Evolutionary conservation across 2,888 invertebrate species (phyloP).

Genomic region (Ditula angustiorana): DNA sequence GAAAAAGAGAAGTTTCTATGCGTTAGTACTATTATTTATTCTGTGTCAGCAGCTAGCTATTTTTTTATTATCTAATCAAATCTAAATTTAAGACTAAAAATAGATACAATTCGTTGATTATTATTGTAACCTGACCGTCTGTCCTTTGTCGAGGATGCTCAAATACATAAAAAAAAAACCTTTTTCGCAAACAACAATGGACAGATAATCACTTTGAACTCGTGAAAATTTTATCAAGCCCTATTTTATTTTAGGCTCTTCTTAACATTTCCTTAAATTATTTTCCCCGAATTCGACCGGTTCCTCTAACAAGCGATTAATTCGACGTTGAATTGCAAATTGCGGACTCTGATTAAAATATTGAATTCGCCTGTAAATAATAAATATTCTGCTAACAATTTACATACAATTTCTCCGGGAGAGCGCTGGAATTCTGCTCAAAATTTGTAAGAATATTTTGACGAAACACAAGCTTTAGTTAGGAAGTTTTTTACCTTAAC

Average conservation of each 20-base stretch:
- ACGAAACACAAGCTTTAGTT: no score
- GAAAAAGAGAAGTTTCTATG: no score
- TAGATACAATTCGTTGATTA: no score
- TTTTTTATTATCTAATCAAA: no score
- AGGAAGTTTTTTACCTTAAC: no score
- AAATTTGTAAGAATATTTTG: neutral
- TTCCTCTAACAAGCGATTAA: conserved; percentile 50
- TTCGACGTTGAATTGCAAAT: conserved; percentile 52
- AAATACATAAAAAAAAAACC: neutral
- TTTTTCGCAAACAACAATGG: conserved; percentile 8
- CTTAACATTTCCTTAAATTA: conserved; percentile 22
- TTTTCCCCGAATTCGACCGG: conserved; percentile 28
- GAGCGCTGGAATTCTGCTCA: neutral
- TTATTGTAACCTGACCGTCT: no score
- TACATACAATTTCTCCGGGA: conserved; percentile 37
- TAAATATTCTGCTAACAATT: conserved; percentile 43
- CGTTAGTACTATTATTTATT: no score
- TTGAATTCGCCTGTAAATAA: conserved; percentile 50
- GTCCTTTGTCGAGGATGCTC: neutral
- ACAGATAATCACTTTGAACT: conserved; percentile 19
- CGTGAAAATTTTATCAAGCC: conserved; percentile 7
- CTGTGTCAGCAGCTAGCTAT: no score
- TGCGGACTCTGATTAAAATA: conserved; percentile 37
- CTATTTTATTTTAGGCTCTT: conserved; percentile 16
- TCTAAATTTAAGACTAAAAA: no score